Base-by-base conservation (phyloP, 2,888 invertebrate species). In the Mesorhabditis spiculigera region DNA sequence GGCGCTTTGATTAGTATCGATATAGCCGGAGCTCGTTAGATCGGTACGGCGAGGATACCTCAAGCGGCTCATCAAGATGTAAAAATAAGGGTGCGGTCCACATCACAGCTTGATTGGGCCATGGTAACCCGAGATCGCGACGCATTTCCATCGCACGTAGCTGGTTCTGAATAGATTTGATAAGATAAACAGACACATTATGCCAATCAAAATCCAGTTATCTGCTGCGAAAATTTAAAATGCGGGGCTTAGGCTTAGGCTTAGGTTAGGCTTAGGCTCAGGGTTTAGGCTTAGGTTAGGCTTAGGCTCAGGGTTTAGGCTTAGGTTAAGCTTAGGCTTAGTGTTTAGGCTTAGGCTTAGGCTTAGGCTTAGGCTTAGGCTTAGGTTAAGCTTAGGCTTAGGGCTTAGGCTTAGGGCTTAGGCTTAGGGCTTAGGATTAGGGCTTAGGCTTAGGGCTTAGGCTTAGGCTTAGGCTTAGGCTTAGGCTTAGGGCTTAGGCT, bases 211-310 rank as follows among this genome's bases (percentile, higher is more conserved):
- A 28, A 1, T 28, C 28, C 1, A 28, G 28, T 28, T 28, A 28
- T 28, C 28, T 28, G 28, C 28, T 28, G 28, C 28, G 28, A 3
- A 28, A 28, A 28, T 28, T 28, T 28, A 28, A 28, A 28, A 28
- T 50, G 8, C 13, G 6, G 13, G 50, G 50, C 50, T 50, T 50
- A 50, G 50, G 50, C 50, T 50, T 13, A 50, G 50, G 50, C 50
- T 50, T 50, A 50, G 50, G 50, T 50, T 50, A 50, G 50, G 50
- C 50, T 50, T 50, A 50, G 50, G 50, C 50, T 50, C 50, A 50
- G 50, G 50, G n/a, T 13, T 50, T 50, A 50, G 50, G 50, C 50
- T 50, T 13, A 50, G 50, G 50, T 13, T 13, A 50, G 50, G 50
- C 50, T 50, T 50, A 50, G 50, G 50, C 50, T 50, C 50, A 50